phyloP scores from a whole-genome alignment of 2,113 vertebrate species.

The Hemichromis elongatus region DNA sequence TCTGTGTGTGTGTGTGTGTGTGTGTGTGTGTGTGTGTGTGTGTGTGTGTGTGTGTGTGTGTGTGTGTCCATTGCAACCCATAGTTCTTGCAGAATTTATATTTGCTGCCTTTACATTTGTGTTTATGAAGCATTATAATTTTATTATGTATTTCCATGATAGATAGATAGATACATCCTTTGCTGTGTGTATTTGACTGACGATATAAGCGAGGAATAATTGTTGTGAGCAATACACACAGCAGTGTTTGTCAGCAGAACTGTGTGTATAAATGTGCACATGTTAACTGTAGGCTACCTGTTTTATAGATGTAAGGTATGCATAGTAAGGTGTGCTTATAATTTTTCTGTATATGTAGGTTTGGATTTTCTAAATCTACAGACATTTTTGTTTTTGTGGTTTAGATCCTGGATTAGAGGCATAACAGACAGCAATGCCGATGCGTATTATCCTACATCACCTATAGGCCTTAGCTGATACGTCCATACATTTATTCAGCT shows the following conservation, averaged over 20 bases:
- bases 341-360: not conserved
- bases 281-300: not conserved
- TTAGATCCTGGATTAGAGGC: not conserved
- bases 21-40: not conserved
- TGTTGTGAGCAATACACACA: not conserved
- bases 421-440: not conserved
- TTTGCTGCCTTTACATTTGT: not conserved
- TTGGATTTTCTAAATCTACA: not conserved
- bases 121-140: not conserved
- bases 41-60: not conserved
- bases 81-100: not conserved
- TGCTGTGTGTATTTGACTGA: not conserved
- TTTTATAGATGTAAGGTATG: not conserved
- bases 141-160: not conserved
- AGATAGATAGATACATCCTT: not conserved
- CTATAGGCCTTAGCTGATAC: not conserved
- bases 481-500: constrained; percentile 23
- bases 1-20: not conserved
- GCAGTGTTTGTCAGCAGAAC: not conserved
- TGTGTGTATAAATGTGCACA: not conserved
- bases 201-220: not conserved
- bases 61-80: not conserved
- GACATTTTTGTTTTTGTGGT: not conserved
- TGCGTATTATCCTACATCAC: not conserved
- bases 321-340: not conserved